phyloP scores from a whole-genome alignment of 2,113 vertebrate species.

The Macrotus californicus region DNA sequence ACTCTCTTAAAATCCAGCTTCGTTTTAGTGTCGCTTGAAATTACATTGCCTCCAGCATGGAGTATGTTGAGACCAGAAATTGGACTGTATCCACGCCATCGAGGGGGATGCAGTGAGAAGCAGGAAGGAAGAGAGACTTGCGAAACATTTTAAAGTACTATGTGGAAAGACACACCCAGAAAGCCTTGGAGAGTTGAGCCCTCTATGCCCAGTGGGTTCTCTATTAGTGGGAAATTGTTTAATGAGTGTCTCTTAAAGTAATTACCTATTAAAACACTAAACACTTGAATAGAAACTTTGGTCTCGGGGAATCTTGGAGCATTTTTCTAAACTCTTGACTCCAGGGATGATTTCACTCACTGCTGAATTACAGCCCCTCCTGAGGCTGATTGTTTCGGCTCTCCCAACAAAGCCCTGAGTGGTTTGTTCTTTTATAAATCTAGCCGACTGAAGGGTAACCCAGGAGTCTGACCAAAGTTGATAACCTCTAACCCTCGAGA shows the following conservation, averaged over 20 bases:
- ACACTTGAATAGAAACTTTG: neutral
- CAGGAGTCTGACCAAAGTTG: neutral
- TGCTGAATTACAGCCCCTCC: neutral
- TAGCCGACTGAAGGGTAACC: neutral
- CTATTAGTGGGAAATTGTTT: slow-evolving; percentile 16
- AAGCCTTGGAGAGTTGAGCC: neutral
- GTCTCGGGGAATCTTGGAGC: neutral
- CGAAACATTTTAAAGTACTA: neutral
- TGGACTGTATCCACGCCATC: neutral
- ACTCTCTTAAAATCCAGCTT: neutral
- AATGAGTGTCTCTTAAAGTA: slow-evolving; percentile 32
- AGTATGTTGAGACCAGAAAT: neutral
- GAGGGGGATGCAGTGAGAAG: neutral
- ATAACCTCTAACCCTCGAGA: slow-evolving; percentile 27
- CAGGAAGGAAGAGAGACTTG: neutral
- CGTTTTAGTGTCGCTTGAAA: neutral
- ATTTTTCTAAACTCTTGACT: neutral
- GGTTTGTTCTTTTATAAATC: neutral
- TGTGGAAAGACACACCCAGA: neutral
- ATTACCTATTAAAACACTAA: slow-evolving; percentile 23
- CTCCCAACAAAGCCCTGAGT: neutral
- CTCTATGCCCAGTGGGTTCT: neutral
- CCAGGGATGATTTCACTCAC: neutral
- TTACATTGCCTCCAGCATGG: neutral
- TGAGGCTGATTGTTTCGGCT: neutral